phyloP scores from a whole-genome alignment of 2,888 invertebrate species.

The Oscheius sp. region DNA sequence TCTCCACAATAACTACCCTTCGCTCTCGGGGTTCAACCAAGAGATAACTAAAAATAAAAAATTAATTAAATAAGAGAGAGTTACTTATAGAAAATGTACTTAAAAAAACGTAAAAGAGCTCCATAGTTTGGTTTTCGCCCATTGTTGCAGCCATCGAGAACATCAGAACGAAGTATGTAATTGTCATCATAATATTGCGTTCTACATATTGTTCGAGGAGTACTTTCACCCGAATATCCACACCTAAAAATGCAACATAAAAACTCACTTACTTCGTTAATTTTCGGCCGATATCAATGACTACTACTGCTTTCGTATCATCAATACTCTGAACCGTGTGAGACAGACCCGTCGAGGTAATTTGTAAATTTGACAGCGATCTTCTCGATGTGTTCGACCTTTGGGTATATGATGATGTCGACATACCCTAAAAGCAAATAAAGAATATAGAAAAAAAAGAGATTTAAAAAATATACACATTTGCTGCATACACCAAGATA shows the following conservation, averaged over 20 bases:
- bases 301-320: conserved; percentile 50
- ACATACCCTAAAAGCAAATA: no score
- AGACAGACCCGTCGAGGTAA: conserved; percentile 39
- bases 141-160: not conserved
- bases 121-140: not conserved
- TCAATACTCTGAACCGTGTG: conserved; percentile 49
- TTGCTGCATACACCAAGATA: no score
- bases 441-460: no score
- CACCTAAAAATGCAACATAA: conserved; percentile 40
- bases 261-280: conserved; percentile 52
- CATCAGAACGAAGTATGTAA: not conserved
- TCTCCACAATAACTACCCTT: conserved; percentile 89
- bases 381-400: not conserved
- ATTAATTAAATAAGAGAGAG: not conserved
- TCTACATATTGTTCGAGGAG: conserved; percentile 52
- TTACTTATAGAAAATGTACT: conserved; percentile 18
- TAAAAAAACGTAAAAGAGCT: conserved; percentile 20
- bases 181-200: conserved; percentile 42
- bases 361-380: not conserved
- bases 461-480: no score
- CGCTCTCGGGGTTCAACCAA: conserved; percentile 91
- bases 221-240: conserved; percentile 61
- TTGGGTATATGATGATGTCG: no score
- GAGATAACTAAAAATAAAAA: conserved; percentile 78
- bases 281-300: conserved; percentile 65